Base-by-base conservation (phyloP, 1,140 invertebrate species). In the Achroia grisella region DNA sequence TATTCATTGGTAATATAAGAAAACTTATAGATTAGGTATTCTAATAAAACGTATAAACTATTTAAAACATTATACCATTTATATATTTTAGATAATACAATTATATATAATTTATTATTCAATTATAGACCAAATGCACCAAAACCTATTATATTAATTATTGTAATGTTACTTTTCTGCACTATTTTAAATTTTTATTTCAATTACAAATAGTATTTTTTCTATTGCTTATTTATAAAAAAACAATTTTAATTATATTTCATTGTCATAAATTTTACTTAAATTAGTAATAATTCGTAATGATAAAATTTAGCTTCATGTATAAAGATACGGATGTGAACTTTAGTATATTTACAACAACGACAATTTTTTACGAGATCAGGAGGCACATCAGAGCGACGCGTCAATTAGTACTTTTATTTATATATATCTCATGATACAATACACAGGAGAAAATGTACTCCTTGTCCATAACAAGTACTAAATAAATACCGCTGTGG, bases 301-400 rank as follows among this genome's bases (percentile, higher is more conserved):
- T 23, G 6, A 23, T 23, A 23, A 23, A 6, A 23, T 23, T 2
- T 23, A 23, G 17, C 17, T 23, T 23, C 17, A 23, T 23, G 17
- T 23, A 6, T 23, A 23, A 23, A 23, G 13, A 33, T 39, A 39
- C 29, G 55, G 70, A 74, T 76, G 74, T 75, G 67, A 71, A 72
- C 62, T 51, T 59, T 52, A 57, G 39, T 35, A 6, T 6, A 15
- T 12, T 10, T 2, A 10, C 4, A 17, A 37, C 39, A 43, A 48
- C 51, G 77, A 78, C 73, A 75, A 64, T 49, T 71, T 52, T 54
- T 55, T 56, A 34, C 66, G 55, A 71, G 65, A 63, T 66, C 44
- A 58, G 74, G 75, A 80, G 76, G 74, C 71, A 52, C 70, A 69
- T 66, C 71, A 68, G 70, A 73, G 62, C 65, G 63, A 44, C 33